phyloP scores from a whole-genome alignment of 2,888 invertebrate species.

The Leptopilina drosophilae region DNA sequence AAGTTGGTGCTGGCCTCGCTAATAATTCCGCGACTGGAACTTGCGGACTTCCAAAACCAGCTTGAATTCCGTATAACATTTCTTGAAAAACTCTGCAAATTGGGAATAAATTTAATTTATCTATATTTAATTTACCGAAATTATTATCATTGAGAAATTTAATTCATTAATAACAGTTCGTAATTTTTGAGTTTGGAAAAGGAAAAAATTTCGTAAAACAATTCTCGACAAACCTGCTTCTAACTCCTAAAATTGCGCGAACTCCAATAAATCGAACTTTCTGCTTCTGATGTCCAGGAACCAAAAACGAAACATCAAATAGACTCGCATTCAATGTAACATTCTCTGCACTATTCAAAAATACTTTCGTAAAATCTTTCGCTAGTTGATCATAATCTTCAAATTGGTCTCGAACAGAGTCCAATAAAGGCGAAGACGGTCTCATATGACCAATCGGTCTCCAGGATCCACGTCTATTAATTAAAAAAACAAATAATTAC shows the following conservation, averaged over 20 bases:
- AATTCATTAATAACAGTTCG: no score
- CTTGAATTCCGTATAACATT: conserved; percentile 96
- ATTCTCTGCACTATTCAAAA: conserved; percentile 90
- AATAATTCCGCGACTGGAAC: conserved; percentile 93
- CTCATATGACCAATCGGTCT: conserved; percentile 96
- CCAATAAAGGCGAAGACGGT: conserved; percentile 93
- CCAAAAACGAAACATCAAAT: conserved; percentile 94
- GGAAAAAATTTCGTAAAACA: not conserved
- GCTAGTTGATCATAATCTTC: conserved; percentile 96
- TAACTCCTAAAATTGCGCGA: conserved; percentile 92
- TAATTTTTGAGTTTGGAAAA: no score
- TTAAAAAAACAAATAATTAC: not conserved
- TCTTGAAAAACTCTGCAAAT: conserved; percentile 89
- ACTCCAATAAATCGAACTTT: conserved; percentile 94
- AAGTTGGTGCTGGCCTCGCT: conserved; percentile 90
- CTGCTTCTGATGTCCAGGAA: conserved; percentile 91
- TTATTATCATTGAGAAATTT: no score
- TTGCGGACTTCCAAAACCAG: conserved; percentile 95
- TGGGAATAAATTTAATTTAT: not conserved
- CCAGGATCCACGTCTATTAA: conserved; percentile 87
- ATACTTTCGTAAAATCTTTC: conserved; percentile 93
- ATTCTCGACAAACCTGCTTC: conserved; percentile 83
- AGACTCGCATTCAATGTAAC: conserved; percentile 87
- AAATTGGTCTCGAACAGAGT: conserved; percentile 95
- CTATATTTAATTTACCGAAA: no score